phyloP scores from a whole-genome alignment of 2,113 vertebrate species.

The Macquaria ambigua region DNA sequence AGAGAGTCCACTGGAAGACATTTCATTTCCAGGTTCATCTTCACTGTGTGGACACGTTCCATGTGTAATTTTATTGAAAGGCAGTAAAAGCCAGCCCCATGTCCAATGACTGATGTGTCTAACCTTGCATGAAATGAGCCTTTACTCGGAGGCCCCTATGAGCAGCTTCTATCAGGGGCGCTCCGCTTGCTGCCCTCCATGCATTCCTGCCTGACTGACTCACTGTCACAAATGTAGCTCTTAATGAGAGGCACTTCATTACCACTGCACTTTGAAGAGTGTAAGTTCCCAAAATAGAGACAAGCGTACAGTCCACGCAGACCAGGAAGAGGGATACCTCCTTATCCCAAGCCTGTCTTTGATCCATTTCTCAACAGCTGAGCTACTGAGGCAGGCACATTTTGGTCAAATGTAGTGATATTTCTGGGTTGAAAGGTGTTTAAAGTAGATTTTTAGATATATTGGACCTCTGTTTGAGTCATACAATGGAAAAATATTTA shows the following conservation, averaged over 20 bases:
- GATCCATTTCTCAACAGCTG: constrained; percentile 50
- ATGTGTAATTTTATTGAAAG: constrained; percentile 80
- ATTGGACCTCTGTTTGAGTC: not conserved
- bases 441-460: constrained; percentile 7
- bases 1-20: constrained; percentile 61
- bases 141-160: constrained; percentile 71
- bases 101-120: constrained; percentile 84
- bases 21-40: constrained; percentile 76
- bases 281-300: constrained; percentile 67
- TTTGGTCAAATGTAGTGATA: constrained; percentile 36
- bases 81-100: constrained; percentile 72
- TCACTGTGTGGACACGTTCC: constrained; percentile 66
- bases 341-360: constrained; percentile 31
- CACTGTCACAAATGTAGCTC: constrained; percentile 75
- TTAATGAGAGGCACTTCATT: constrained; percentile 81
- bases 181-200: constrained; percentile 57
- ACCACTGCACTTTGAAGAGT: constrained; percentile 71
- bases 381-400: constrained; percentile 20
- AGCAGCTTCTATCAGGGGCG: constrained; percentile 67
- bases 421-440: constrained; percentile 18
- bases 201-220: constrained; percentile 71
- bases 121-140: constrained; percentile 86
- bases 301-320: constrained; percentile 48
- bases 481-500: constrained; percentile 9
- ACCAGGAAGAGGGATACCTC: constrained; percentile 49